These are phyloP conservation scores for Gandaritis pyraliata DNA, from an alignment of 2,888 invertebrate genomes.

Conservation along the genomic window DNA sequence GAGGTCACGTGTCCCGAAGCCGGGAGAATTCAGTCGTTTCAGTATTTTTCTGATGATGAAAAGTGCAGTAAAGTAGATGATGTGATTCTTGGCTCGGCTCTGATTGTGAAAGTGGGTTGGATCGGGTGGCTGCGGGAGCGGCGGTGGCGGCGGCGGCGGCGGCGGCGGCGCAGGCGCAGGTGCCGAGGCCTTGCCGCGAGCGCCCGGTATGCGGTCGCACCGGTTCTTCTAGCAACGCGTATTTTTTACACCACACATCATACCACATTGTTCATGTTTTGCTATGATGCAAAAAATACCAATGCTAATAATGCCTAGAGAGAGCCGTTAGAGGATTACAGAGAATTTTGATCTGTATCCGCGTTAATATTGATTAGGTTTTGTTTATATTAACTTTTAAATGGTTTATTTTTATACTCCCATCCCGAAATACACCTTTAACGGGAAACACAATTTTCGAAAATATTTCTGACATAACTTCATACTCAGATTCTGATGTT, in stretches of 20 bases:
- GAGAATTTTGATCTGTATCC: conserved; percentile 47
- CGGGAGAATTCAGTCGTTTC: too few species aligned
- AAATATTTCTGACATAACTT: too few species aligned
- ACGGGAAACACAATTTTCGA: too few species aligned
- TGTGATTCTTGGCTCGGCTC: conserved; percentile 10
- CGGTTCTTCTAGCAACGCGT: conserved; percentile 81
- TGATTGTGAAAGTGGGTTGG: conserved; percentile 66
- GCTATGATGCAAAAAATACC: conserved; percentile 75
- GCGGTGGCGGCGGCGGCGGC: conserved; percentile 26
- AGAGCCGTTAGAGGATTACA: conserved; percentile 47
- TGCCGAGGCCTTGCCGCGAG: conserved; percentile 78
- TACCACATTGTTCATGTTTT: conserved; percentile 79
- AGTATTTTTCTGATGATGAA: too few species aligned
- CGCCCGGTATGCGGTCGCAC: conserved; percentile 82
- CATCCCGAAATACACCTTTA: too few species aligned
- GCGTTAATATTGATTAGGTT: conserved; percentile 21
- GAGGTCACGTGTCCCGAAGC: too few species aligned
- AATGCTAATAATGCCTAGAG: conserved; percentile 44
- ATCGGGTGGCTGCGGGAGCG: conserved; percentile 42
- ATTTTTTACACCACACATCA: conserved; percentile 82
- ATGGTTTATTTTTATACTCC: neutral
- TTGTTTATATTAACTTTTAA: too few species aligned
- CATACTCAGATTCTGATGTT: too few species aligned
- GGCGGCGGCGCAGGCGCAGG: conserved; percentile 51
- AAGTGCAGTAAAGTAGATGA: neutral